Percentiles rank a stretch among this genome's conserved stretches.
Evolutionary conservation across 2,113 vertebrate genomes (phyloP).

Genomic region (Bubo bubo): DNA sequence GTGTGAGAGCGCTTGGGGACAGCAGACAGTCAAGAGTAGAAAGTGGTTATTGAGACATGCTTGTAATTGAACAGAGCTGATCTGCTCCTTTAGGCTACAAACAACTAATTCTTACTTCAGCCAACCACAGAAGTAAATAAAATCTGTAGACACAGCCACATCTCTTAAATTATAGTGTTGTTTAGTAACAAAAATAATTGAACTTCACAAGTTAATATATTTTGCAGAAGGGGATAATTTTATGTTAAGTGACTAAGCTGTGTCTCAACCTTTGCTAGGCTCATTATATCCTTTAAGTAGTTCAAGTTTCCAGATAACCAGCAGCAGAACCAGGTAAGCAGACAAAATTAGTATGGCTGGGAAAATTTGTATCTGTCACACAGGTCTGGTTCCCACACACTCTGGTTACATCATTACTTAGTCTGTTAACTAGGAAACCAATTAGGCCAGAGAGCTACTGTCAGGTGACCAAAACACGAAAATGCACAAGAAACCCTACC

Average conservation of each 20-base stretch:
- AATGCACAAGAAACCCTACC: slow-evolving; percentile 90
- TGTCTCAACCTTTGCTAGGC: slow-evolving; percentile 61
- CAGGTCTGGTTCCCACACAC: slow-evolving; percentile 97
- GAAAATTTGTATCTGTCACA: slow-evolving; percentile 95
- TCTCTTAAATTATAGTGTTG: neutral
- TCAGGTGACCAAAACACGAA: slow-evolving; percentile 95
- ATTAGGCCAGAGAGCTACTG: slow-evolving; percentile 74
- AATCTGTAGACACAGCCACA: neutral
- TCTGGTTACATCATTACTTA: slow-evolving; percentile 99
- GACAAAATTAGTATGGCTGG: slow-evolving; percentile 88
- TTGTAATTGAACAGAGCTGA: neutral
- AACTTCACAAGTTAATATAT: slow-evolving; percentile 42
- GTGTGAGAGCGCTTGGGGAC: neutral
- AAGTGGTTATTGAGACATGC: neutral
- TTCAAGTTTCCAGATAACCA: slow-evolving; percentile 92
- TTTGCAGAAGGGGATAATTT: slow-evolving; percentile 48
- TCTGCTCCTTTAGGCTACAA: slow-evolving; percentile 2
- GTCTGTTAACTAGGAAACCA: slow-evolving; percentile 86
- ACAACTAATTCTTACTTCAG: neutral
- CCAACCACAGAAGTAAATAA: neutral
- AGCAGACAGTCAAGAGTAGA: neutral
- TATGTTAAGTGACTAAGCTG: slow-evolving; percentile 64
- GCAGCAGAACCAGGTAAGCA: slow-evolving; percentile 85
- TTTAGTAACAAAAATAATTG: slow-evolving; percentile 41
- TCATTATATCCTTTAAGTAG: slow-evolving; percentile 79